These are phyloP conservation scores for Asteroscopus sphinx DNA, from an alignment of 2,888 invertebrate species.

Conservation along the genomic window DNA sequence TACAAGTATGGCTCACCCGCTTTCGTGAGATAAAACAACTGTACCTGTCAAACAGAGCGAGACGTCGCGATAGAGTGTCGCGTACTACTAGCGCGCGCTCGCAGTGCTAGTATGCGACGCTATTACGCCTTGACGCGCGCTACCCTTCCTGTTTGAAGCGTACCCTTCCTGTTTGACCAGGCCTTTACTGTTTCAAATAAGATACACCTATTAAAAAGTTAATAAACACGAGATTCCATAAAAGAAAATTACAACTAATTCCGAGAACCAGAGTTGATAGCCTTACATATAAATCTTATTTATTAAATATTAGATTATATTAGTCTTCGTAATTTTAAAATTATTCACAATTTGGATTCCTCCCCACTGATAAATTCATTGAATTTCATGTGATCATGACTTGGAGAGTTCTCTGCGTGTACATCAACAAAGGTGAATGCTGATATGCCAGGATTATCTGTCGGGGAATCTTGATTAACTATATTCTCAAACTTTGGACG, in stretches of 20 bases:
- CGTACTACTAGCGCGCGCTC: too few relatives aligned
- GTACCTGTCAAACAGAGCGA: too few relatives aligned
- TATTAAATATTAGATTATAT: not conserved
- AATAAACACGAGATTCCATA: conserved; percentile 48
- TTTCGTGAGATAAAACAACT: too few relatives aligned
- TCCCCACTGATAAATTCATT: conserved; percentile 68
- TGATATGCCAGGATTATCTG: conserved; percentile 67
- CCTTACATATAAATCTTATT: conserved; percentile 16
- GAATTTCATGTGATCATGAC: conserved; percentile 64
- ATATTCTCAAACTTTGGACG: conserved; percentile 77
- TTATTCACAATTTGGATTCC: conserved; percentile 79
- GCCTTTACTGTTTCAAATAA: conserved; percentile 12
- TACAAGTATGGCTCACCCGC: too few relatives aligned
- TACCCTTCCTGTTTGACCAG: too few relatives aligned
- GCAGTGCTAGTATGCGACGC: too few relatives aligned
- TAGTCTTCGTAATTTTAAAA: too few relatives aligned
- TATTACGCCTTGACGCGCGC: too few relatives aligned
- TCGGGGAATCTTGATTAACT: conserved; percentile 76
- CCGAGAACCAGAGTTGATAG: conserved; percentile 23
- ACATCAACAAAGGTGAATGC: conserved; percentile 82
- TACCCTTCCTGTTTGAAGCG: too few relatives aligned
- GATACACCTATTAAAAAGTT: conserved; percentile 14
- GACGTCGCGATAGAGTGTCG: too few relatives aligned
- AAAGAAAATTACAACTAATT: conserved; percentile 24
- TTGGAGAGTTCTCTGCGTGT: conserved; percentile 69